Conservation (phyloP, 2,888 invertebrate species). For the Stramonita haemastoma region DNA sequence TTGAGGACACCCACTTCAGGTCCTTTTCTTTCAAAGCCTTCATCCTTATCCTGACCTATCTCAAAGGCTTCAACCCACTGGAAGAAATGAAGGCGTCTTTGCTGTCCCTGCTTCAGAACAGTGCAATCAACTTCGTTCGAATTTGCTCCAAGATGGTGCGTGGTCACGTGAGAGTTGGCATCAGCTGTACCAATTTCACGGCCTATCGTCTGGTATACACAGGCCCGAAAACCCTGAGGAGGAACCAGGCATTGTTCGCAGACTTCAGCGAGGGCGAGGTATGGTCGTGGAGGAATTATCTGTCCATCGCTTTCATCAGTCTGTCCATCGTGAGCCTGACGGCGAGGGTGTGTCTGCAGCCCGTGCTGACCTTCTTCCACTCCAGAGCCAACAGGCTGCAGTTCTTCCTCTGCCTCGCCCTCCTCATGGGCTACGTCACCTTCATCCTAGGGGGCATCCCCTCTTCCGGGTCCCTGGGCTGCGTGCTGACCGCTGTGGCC, state of each 20-base stretch:
- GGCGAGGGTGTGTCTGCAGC: constrained; percentile 13
- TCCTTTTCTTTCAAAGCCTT: neutral
- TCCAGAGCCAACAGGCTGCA: constrained; percentile 25
- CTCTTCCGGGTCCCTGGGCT: neutral
- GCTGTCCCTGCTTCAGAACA: neutral
- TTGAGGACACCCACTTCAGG: neutral
- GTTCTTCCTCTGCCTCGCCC: constrained; percentile 36
- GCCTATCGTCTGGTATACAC: neutral
- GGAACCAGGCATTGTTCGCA: neutral
- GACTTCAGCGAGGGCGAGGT: neutral
- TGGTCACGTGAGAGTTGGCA: neutral
- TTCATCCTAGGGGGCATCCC: constrained; percentile 31
- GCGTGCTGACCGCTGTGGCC: constrained; percentile 25
- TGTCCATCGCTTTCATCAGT: constrained; percentile 23
- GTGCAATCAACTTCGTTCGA: neutral
- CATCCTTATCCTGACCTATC: neutral
- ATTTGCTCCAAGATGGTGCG: neutral
- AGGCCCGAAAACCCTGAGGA: neutral
- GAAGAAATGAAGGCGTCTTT: neutral
- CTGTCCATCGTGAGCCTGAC: constrained; percentile 28
- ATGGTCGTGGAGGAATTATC: constrained; percentile 12
- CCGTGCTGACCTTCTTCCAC: constrained; percentile 28
- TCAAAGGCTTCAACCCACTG: neutral
- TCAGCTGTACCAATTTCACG: neutral
- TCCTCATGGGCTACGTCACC: constrained; percentile 26